phyloP scores from a whole-genome alignment of 2,888 invertebrate genomes.

The Trachelus troglodyta region DNA sequence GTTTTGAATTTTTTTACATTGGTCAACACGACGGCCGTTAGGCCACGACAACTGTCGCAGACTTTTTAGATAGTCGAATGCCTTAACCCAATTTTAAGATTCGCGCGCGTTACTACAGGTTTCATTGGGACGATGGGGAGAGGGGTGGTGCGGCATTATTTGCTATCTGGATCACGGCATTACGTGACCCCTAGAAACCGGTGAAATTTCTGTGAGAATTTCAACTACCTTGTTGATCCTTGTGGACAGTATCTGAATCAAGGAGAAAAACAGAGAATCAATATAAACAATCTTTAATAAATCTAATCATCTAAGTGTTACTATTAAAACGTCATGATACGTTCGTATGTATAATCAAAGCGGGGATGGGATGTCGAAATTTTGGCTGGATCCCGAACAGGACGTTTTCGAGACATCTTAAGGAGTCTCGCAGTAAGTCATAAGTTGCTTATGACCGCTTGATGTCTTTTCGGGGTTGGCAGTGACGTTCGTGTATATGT shows the following conservation, averaged over 20 bases:
- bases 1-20: not conserved
- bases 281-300: not conserved
- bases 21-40: not conserved
- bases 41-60: not conserved
- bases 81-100: constrained; percentile 33
- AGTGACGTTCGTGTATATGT: not conserved
- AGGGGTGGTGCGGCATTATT: not conserved
- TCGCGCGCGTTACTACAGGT: constrained; percentile 10
- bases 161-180: not conserved
- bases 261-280: not conserved
- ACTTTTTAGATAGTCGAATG: not conserved
- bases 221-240: not conserved
- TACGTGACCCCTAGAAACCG: not conserved
- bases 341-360: not conserved
- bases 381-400: not conserved
- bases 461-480: not conserved
- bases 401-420: not conserved
- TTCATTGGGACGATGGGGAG: not conserved
- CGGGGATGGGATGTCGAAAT: not conserved
- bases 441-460: not conserved
- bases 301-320: not conserved
- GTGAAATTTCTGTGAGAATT: not conserved
- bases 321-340: not conserved
- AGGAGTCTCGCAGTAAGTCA: not conserved
- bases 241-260: not conserved